Evolutionary conservation across 2,888 invertebrate species (phyloP).

Genomic region (Heterodera filipjevi): DNA sequence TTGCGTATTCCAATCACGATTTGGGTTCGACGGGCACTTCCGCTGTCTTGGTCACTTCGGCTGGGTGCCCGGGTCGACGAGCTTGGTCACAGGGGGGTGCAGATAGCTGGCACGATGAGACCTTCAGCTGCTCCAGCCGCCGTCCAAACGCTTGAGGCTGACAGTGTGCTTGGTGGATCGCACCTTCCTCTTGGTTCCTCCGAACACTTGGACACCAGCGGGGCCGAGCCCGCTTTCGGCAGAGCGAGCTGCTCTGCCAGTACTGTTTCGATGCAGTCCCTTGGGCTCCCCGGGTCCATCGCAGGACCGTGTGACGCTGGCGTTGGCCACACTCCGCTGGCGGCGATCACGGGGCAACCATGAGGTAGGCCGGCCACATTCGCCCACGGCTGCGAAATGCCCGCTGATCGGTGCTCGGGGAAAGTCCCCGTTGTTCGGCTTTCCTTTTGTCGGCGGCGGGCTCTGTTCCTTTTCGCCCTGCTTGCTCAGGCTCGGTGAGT

Average conservation of each 20-base stretch:
- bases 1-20: constrained; percentile 9
- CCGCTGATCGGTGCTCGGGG: background rate
- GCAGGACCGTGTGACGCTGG: background rate
- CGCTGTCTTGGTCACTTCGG: background rate
- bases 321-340: background rate
- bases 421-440: background rate
- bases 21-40: background rate
- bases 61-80: background rate
- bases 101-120: background rate
- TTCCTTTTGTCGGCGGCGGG: background rate
- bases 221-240: background rate
- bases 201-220: background rate
- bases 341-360: background rate
- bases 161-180: background rate
- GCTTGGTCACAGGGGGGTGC: background rate
- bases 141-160: background rate
- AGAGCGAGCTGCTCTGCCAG: background rate
- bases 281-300: constrained; percentile 1
- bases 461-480: background rate
- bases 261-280: background rate
- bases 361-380: background rate
- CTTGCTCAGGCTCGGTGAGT: background rate
- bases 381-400: background rate
- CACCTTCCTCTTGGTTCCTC: background rate
- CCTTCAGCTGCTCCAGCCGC: background rate